Evolutionary conservation across 2,888 invertebrate genomes (phyloP).

Genomic region (Acanthoscelides obtectus): DNA sequence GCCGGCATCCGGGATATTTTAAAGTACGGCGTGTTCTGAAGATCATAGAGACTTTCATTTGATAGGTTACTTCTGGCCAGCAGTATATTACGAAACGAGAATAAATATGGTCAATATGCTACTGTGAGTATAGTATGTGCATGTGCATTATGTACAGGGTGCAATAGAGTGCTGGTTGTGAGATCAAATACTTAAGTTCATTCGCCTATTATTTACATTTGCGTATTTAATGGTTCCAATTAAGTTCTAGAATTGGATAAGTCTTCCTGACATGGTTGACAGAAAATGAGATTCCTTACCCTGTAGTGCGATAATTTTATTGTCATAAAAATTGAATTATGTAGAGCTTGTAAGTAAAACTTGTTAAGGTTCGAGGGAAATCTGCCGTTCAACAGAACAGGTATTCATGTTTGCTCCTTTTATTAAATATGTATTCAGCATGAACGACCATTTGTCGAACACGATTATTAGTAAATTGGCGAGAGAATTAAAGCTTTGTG

Average conservation of each 20-base stretch:
- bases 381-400: no score
- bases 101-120: conserved; percentile 9
- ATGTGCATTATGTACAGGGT: conserved; percentile 32
- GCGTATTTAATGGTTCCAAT: conserved; percentile 15
- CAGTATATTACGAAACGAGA: not conserved
- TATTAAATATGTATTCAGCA: no score
- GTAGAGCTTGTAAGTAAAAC: not conserved
- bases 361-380: not conserved
- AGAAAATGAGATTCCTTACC: not conserved
- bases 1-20: no score
- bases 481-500: no score
- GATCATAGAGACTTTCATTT: not conserved
- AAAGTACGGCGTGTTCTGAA: not conserved
- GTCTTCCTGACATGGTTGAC: not conserved
- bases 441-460: no score
- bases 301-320: not conserved
- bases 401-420: no score
- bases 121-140: conserved; percentile 27
- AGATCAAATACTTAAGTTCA: conserved; percentile 16
- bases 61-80: not conserved
- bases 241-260: conserved; percentile 10
- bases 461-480: no score
- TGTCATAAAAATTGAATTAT: not conserved
- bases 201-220: conserved; percentile 24
- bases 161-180: conserved; percentile 21